Percentiles rank a stretch among this genome's conserved stretches.
Conservation (phyloP, 2,888 invertebrate species). For the Ischnus inquisitorius region DNA sequence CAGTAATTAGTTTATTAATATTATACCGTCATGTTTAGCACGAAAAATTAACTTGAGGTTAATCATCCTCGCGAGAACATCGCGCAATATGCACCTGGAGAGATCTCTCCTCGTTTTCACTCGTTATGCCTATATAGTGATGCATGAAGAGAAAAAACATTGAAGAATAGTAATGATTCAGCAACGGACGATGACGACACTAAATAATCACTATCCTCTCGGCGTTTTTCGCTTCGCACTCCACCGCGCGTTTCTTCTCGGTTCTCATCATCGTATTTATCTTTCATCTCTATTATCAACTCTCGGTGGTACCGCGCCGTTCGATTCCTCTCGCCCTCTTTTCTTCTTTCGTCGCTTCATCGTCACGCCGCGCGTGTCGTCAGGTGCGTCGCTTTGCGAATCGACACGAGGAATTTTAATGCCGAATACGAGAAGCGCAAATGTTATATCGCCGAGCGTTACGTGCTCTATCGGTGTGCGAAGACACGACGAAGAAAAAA, state of each 20-base stretch:
- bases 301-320: slow-evolving; percentile 25
- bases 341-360: slow-evolving; percentile 15
- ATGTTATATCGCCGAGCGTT: slow-evolving; percentile 8
- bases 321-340: slow-evolving; percentile 14
- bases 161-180: slow-evolving; percentile 54
- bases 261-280: slow-evolving; percentile 51
- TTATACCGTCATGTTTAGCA: not conserved
- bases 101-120: slow-evolving; percentile 38
- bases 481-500: slow-evolving; percentile 10
- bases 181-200: slow-evolving; percentile 45
- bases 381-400: slow-evolving; percentile 65
- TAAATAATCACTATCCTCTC: slow-evolving; percentile 51
- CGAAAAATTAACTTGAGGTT: slow-evolving; percentile 31
- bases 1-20: not conserved
- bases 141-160: slow-evolving; percentile 33
- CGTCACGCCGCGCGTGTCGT: slow-evolving; percentile 67
- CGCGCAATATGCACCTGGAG: slow-evolving; percentile 32
- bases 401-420: slow-evolving; percentile 66
- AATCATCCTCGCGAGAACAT: not conserved
- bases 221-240: slow-evolving; percentile 37
- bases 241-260: slow-evolving; percentile 22
- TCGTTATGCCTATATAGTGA: slow-evolving; percentile 5
- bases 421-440: slow-evolving; percentile 47
- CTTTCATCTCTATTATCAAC: slow-evolving; percentile 24
- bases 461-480: slow-evolving; percentile 3